Evolutionary conservation across 2,888 invertebrate species (phyloP), one percentile per base, ranked within the genome.

Genomic region (Aquatica leii): DNA sequence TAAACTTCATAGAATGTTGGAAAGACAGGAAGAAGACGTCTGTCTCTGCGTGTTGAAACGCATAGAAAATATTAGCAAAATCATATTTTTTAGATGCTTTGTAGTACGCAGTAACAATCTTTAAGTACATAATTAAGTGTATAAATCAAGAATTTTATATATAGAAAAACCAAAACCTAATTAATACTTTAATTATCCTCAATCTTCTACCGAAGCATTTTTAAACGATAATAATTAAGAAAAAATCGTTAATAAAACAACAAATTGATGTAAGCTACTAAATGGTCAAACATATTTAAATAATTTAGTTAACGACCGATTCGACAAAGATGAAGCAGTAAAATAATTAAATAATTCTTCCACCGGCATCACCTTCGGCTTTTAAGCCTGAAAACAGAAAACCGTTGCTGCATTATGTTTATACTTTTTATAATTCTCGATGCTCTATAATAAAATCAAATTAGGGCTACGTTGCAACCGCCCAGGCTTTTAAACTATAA

Each of bases 401-500:
- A 52, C 21, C 24, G 48, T 31, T 37, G 41, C 3, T 21, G 31
- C 35, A 48, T 35, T 18, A 11, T 31, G 11, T 21, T 34, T 41
- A 14, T 43, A 55, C 54, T 55, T 63, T 62, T 63, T 63, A 40
- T 37, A 12, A 53, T 46, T 56, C 52, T 34, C 35, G 37, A 41
- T 54, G 46, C 56, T 56, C 59, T 21, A 56, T 56, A 59, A 59
- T 56, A 59, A 63, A 59, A 64, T 64, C 37, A 40, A 64, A 64
- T 64, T 64, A 63, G 59, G 59, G 59, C 62, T 53, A 49, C 50
- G 54, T 11, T 60, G 57, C 57, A 53, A 65, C 63, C 64, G 62
- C 51, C 57, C 56, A 65, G 56, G 68, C 68, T 69, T 69, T 69
- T 67, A 69, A 65, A 67, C 58, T 64, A 59, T 63, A 63, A 68